Evolutionary conservation across 2,113 vertebrate genomes (phyloP).

Genomic region (Channa maculata): DNA sequence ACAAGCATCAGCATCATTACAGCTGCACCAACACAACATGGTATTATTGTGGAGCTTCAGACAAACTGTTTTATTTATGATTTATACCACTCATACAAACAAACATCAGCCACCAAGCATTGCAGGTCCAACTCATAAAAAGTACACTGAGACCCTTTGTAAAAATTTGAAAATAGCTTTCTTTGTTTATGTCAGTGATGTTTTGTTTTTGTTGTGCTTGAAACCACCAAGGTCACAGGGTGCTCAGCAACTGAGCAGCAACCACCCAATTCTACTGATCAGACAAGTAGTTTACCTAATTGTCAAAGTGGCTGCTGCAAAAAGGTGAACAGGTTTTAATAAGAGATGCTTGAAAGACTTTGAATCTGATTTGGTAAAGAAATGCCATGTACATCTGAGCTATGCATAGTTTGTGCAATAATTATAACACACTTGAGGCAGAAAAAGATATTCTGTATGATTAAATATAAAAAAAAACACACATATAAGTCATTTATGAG

Average conservation of each 20-base stretch:
- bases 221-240: neutral
- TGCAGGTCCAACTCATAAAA: neutral
- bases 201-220: neutral
- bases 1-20: neutral
- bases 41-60: neutral
- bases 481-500: too few relatives aligned
- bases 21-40: neutral
- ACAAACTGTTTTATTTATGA: neutral
- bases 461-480: too few relatives aligned
- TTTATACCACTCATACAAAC: neutral
- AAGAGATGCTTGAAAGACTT: neutral
- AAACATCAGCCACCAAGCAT: neutral
- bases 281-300: neutral
- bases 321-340: neutral
- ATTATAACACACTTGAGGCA: neutral
- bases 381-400: neutral
- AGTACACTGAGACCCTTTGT: neutral
- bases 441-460: too few relatives aligned
- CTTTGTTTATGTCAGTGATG: neutral
- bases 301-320: neutral
- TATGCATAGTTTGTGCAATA: neutral
- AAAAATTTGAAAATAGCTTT: neutral
- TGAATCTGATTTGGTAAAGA: neutral
- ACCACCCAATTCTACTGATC: neutral
- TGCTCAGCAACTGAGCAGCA: neutral